Evolutionary conservation across 2,797 vertebrate species (phyloP).

Genomic region (Falco peregrinus): DNA sequence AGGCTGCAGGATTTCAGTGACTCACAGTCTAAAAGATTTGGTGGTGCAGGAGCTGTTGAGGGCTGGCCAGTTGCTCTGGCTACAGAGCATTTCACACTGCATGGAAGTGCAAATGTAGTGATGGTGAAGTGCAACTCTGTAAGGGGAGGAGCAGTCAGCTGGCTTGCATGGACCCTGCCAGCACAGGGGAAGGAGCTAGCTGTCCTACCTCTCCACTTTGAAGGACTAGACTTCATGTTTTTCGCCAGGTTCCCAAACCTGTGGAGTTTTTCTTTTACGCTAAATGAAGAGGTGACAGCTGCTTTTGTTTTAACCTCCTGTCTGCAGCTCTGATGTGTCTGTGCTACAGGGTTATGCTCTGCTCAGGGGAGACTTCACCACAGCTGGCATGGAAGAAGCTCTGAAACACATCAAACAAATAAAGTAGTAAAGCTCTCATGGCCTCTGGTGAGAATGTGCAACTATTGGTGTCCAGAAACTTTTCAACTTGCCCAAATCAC

Average conservation of each 20-base stretch:
- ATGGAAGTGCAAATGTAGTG: accelerated
- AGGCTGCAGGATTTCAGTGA: neutral
- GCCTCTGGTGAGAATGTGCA: neutral
- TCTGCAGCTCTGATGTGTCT: neutral
- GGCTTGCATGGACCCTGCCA: accelerated
- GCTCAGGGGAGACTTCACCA: neutral
- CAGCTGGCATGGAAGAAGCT: neutral
- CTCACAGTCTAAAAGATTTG: neutral
- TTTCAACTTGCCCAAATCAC: neutral
- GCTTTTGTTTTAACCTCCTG: neutral
- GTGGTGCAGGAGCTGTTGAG: neutral
- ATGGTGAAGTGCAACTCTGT: neutral
- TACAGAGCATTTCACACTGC: neutral
- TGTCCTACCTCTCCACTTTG: neutral
- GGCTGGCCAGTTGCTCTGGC: neutral
- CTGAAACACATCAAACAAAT: neutral
- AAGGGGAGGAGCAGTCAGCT: accelerated
- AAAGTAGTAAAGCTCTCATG: neutral
- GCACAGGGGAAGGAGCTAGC: accelerated
- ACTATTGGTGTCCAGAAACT: neutral
- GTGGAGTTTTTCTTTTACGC: neutral
- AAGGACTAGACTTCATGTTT: neutral
- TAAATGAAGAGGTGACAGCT: neutral
- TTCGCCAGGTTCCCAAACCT: neutral
- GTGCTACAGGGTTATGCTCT: neutral